phyloP scores from a whole-genome alignment of 2,888 invertebrate genomes.

The Mimachlamys varia region DNA sequence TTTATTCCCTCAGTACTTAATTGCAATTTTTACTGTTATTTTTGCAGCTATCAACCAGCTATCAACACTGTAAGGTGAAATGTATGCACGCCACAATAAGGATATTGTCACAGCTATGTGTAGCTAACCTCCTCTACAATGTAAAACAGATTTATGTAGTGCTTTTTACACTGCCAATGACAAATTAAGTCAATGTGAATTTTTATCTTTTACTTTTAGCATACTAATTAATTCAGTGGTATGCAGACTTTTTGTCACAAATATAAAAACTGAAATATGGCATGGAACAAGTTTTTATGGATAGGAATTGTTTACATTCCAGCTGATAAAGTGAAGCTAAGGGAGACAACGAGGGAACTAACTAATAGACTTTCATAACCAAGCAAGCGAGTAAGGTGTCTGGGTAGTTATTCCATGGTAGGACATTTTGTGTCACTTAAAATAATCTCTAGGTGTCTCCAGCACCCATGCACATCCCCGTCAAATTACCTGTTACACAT shows the following conservation, averaged over 20 bases:
- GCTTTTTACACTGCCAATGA: background rate
- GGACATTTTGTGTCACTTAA: too few species aligned
- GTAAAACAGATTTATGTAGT: background rate
- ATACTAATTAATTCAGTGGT: background rate
- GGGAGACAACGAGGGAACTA: background rate
- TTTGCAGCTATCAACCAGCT: background rate
- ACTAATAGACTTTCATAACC: too few species aligned
- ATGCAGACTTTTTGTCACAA: background rate
- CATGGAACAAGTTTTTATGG: background rate
- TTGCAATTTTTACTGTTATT: background rate
- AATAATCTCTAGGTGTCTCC: too few species aligned
- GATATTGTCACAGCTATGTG: background rate
- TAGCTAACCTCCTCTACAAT: background rate
- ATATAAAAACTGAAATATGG: background rate
- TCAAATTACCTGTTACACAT: too few species aligned
- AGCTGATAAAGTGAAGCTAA: background rate
- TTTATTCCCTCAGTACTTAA: background rate
- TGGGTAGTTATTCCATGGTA: too few species aligned
- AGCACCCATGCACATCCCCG: too few species aligned
- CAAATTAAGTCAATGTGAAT: conserved; percentile 12
- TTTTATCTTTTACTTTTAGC: background rate
- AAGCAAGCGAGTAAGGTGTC: too few species aligned
- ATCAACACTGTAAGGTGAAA: background rate
- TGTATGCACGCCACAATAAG: background rate
- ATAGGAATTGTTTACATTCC: background rate